Base-by-base conservation (phyloP, 1,140 invertebrate genomes). In the Heliconius hewitsoni region DNA sequence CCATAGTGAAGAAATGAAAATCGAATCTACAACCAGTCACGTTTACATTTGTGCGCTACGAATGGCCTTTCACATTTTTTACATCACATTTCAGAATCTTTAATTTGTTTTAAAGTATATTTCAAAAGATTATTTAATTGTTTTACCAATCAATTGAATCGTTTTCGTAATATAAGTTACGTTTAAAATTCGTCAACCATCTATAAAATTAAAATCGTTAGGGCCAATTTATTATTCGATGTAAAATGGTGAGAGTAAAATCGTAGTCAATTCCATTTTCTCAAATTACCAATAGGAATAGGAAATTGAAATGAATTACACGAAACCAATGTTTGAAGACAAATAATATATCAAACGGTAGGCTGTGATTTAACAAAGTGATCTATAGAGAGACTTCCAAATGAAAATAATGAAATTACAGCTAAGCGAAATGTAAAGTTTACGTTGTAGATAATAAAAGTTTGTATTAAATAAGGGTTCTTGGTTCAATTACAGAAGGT, bases 401-500 rank as follows among this genome's bases (percentile, higher is more conserved):
- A 81, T 74, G 73, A 73, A 76, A 74, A 70, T 81, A 81, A 81
- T 81, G 77, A 66, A 81, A 81, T 81, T 81, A 78, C 77, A 79
- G 73, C 42, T 75, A 75, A 74, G 73, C 71, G 80, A 23, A 66
- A 66, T 30, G 60, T 81, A 81, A 83, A 83, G 72, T 86, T 87
- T 84, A 82, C 70, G 72, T 74, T 83, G 74, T 73, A 83, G 76
- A 84, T 81, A 84, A 82, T 77, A 82, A 78, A 80, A 83, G 81
- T 84, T 87, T 85, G 84, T 79, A 73, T 79, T 82, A 79, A 83
- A 86, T 81, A 83, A 86, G 81, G 80, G 82, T 73, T 82, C 79
- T 86, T 87, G 75, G 84, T 87, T 79, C 84, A 87, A 87, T 87
- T 86, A 86, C 75, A 66, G 23, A 76, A 84, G 84, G 60, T 85